Conservation (phyloP, 2,797 vertebrate species). For the Carcharodon carcharias region DNA sequence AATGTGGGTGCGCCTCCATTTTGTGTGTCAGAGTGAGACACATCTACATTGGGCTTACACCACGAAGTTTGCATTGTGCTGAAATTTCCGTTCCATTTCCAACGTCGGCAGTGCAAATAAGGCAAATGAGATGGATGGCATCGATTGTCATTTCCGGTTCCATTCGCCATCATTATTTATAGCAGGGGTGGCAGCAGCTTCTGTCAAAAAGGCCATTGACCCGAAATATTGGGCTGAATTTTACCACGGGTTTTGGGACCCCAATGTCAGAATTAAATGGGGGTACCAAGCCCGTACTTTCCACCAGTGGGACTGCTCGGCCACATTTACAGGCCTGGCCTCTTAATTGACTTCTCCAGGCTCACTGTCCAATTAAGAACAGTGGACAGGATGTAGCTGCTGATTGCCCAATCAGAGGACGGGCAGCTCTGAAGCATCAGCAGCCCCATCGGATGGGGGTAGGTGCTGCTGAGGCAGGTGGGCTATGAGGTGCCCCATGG, state of each 20-base stretch:
- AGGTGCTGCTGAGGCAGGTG: neutral
- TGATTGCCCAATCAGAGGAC: neutral
- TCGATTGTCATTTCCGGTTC: neutral
- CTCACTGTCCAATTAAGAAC: neutral
- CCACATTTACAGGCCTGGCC: neutral
- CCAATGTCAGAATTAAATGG: neutral
- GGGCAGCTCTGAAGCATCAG: neutral
- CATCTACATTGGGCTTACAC: neutral
- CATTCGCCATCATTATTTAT: neutral
- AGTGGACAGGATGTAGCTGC: neutral
- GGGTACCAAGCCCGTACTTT: neutral
- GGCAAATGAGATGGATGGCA: neutral
- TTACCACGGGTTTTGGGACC: neutral
- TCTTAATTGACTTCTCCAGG: neutral
- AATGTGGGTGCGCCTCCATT: neutral
- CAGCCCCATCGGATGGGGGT: neutral
- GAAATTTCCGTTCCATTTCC: neutral
- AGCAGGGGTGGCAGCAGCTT: neutral
- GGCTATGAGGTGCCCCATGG: too few relatives aligned
- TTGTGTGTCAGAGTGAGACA: neutral
- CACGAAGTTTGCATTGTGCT: neutral
- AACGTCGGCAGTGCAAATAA: too few relatives aligned
- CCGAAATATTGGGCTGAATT: neutral
- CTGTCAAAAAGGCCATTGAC: neutral
- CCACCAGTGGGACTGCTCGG: neutral